Conservation (phyloP, 2,888 invertebrate species). For the Argyra leucocephala region DNA sequence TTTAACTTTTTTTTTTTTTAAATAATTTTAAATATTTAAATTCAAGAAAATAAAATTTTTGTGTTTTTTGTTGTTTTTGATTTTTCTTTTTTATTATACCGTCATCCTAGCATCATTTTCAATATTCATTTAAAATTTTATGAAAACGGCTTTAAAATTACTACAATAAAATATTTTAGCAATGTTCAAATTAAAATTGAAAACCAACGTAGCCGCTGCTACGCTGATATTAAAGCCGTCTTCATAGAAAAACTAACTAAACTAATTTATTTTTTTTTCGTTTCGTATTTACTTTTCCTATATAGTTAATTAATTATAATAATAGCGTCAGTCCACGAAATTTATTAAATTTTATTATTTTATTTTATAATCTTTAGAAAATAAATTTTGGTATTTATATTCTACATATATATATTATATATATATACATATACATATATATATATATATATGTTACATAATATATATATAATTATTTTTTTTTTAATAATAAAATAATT, state of each 20-base stretch:
- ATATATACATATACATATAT: neutral
- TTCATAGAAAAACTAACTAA: neutral
- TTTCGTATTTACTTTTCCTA: neutral
- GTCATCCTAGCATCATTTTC: neutral
- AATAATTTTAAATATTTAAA: neutral
- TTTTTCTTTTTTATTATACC: neutral
- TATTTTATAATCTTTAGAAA: neutral
- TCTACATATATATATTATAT: neutral
- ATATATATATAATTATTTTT: constrained; percentile 1
- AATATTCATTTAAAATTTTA: neutral
- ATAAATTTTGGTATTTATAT: neutral
- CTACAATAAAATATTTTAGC: neutral
- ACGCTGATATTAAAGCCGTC: neutral
- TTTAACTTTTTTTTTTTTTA: neutral
- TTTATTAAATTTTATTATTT: neutral
- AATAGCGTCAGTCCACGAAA: constrained; percentile 1
- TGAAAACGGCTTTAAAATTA: neutral
- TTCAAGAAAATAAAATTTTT: neutral
- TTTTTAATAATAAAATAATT: neutral
- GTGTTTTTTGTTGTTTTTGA: neutral
- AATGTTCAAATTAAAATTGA: neutral
- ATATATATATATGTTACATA: neutral
- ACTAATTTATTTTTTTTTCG: neutral
- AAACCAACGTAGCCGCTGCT: neutral
- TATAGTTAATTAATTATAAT: neutral